Base-by-base conservation (phyloP, 2,113 vertebrate species). In the Pelvicachromis taeniatus region DNA sequence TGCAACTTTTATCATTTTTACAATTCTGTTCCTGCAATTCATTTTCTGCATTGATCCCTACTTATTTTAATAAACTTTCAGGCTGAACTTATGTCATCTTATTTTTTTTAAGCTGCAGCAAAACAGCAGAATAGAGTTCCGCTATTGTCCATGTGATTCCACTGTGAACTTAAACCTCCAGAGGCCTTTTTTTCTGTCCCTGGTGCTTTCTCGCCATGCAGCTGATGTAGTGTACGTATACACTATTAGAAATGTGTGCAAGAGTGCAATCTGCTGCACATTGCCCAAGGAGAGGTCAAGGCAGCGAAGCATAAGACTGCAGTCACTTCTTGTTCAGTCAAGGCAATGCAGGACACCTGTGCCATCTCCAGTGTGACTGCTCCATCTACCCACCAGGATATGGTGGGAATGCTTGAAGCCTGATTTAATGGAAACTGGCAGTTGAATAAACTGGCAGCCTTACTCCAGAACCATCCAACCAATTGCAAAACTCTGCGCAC, bases 301-400 rank as follows among this genome's bases (percentile, higher is more conserved):
- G 87, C 87, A 92, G 45, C 6, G 58, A 82, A 92, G 94, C 93
- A 89, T 89, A 85, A 91, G 90, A 91, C 80, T 82, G 70, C 80
- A 87, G 92, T 94, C 91, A 94, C 88, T 93, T 91, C 88, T 73
- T 73, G 82, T 95, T 91, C 84, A 90, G 78, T 91, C 85, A 87
- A 63, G 83, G 70, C 81, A 68, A 77, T 1, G 26, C 17, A 1
- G 83, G 83, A 89, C 91, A 93, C 93, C 91, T 95, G 90, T 88
- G 89, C 85, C 82, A 81, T 90, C 88, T 88, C 80, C 77, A 80
- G 77, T 33, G 19, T 35, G 12, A 38, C 53, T 40, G 77, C 75
- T 56, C 54, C 26, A 9, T 77, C 77, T 88, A 83, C 17, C 11
- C 77, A 73, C 35, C 50, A 38, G 19, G 19, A 73, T 77, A 77